Conservation (phyloP, 2,888 invertebrate species). For the Hypsopygia costalis region DNA sequence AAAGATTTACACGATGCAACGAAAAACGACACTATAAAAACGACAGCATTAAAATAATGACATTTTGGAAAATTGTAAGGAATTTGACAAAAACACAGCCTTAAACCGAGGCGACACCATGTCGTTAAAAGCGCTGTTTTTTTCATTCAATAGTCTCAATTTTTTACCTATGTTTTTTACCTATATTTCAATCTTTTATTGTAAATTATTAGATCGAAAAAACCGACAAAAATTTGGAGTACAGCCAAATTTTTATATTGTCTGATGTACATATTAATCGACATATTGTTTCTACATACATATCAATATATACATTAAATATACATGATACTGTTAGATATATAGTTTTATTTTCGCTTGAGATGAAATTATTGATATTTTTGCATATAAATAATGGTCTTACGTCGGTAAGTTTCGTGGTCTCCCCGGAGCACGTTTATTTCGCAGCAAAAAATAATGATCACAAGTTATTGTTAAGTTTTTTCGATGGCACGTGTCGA, state of each 20-base stretch:
- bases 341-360: too few relatives aligned
- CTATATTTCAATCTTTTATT: neutral
- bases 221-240: neutral
- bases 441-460: neutral
- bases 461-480: slow-evolving; percentile 5
- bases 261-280: neutral
- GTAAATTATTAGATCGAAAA: neutral
- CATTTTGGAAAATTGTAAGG: neutral
- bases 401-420: slow-evolving; percentile 1
- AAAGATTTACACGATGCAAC: too few relatives aligned
- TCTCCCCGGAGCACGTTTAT: neutral
- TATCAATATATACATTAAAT: too few relatives aligned
- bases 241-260: neutral
- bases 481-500: slow-evolving; percentile 1
- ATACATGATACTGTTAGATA: too few relatives aligned
- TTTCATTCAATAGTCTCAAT: neutral
- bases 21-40: too few relatives aligned
- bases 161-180: neutral
- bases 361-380: neutral
- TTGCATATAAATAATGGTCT: neutral
- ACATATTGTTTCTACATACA: too few relatives aligned
- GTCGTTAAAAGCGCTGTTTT: neutral
- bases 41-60: too few relatives aligned
- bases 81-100: neutral
- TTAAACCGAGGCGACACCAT: neutral